Evolutionary conservation across 2,888 invertebrate genomes (phyloP).

Genomic region (Hirtodrosophila cameraria): DNA sequence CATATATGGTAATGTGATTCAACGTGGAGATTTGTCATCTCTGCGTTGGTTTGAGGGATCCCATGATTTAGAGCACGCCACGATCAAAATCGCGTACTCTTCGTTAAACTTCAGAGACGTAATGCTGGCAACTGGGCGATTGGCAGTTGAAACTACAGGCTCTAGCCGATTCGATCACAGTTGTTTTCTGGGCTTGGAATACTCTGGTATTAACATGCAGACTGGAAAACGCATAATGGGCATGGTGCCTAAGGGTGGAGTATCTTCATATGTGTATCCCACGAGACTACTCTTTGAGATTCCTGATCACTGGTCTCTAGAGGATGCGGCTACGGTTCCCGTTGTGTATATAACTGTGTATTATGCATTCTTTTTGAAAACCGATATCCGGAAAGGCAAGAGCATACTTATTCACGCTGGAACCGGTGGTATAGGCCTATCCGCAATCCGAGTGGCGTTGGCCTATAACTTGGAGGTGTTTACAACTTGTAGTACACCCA

Average conservation of each 20-base stretch:
- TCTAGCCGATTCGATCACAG: conserved; percentile 87
- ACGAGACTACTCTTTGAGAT: conserved; percentile 86
- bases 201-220: conserved; percentile 86
- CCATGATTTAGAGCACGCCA: conserved; percentile 85
- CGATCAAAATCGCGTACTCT: conserved; percentile 86
- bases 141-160: conserved; percentile 93
- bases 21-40: conserved; percentile 94
- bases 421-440: conserved; percentile 90
- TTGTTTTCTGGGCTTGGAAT: conserved; percentile 89
- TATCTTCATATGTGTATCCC: conserved; percentile 85
- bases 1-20: conserved; percentile 90
- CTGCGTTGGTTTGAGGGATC: conserved; percentile 93
- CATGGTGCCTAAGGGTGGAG: conserved; percentile 85
- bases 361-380: conserved; percentile 84
- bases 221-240: conserved; percentile 89
- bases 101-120: conserved; percentile 97
- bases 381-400: conserved; percentile 82
- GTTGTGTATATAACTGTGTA: conserved; percentile 90
- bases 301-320: conserved; percentile 89
- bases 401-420: conserved; percentile 86
- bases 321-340: conserved; percentile 91
- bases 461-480: conserved; percentile 87
- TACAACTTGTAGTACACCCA: conserved; percentile 89
- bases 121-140: conserved; percentile 96
- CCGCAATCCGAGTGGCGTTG: conserved; percentile 90